Base-by-base conservation (phyloP, 2,888 invertebrate species). In the Nudaria mundana region DNA sequence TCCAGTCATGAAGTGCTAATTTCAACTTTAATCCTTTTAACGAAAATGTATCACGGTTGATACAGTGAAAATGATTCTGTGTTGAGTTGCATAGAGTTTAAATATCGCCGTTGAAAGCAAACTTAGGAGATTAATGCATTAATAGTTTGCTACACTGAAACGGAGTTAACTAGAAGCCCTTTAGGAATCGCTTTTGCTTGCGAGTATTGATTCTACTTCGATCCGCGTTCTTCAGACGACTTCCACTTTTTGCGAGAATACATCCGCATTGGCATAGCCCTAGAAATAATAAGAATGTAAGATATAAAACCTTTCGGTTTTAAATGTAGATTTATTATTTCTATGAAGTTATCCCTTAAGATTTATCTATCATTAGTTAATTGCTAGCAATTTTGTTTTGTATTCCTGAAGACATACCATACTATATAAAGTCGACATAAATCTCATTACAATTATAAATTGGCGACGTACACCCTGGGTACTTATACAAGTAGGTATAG, bases 161-260 rank as follows among this genome's bases (percentile, higher is more conserved):
- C 68, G 59, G 60, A 72, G 71, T 69, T 67, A 66, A 65, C 55
- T 64, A 55, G 59, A 54, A 48, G 64, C 45, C n/a, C 54, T 56
- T 65, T 73, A 79, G 63, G 68, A 68, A 64, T 70, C 61, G 76
- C 51, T 75, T 74, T 84, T 54, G 79, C 66, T 73, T 75, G 79
- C 41, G 51, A 51, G 45, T 32, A 41, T 43, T 42, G 66, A 63
- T 62, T 60, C 69, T 73, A 66, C 69, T 71, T 65, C 76, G 72
- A 83, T 86, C 86, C 86, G 86, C 86, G 86, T 87, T 86, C 85
- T 81, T 81, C 67, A 66, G 68, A 65, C 72, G 71, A 77, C 77
- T 80, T 79, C 85, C 71, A 83, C 76, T 87, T 87, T 87, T 87
- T 87, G 80, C 66, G 55, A 45, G 57, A 75, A 77, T 81, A 82